Base-by-base conservation (phyloP, 64 coral and sea anemone genomes). In the Catalaphyllia jardinei region DNA sequence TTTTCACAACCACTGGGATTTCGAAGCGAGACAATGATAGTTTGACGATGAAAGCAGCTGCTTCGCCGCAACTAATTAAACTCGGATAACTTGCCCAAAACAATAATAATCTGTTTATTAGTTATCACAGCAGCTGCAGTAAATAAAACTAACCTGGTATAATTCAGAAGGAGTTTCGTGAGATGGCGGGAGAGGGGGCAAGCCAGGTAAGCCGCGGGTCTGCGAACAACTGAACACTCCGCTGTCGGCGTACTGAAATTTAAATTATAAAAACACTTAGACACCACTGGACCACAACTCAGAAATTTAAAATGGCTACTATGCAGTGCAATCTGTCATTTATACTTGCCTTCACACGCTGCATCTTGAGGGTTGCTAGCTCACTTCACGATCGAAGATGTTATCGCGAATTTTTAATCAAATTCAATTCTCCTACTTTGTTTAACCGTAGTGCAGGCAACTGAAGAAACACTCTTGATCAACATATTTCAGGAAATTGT, bases 201-300 rank as follows among this genome's bases (percentile, higher is more conserved):
- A 67, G 18, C 91, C 91, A 16, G 97, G 97, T 10, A 99, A 79
- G 29, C 97, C 97, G 35, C 91, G 90, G 29, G 95, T 97, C 18
- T 93, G 91, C 33, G 97, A 99, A 33, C 97, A 99, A 80, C 97
- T 99, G 73, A 99, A 99, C 0, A 95, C 89, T 31, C 87, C 82
- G 46, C 67, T 99, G 60, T 89, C 92, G 79, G 91, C 82, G 72
- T 90, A 91, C 93, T 94, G 76, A 80, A 77, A 80, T 54, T 60
- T 87, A 91, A 87, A 22, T 73, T 52, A 54, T 51, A 91, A 73
- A 59, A 78, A 76, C 28, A 8, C 18, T 76, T 31, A 87, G 42
- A 87, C 25, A 38, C 0, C 19, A 46, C 19, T 35, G 61, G 27
- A 30, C 62, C 57, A 60, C 17, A 64, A 76, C 73, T 75, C 55